phyloP scores from a whole-genome alignment of 2,113 vertebrate species.

The Uropsilus gracilis region DNA sequence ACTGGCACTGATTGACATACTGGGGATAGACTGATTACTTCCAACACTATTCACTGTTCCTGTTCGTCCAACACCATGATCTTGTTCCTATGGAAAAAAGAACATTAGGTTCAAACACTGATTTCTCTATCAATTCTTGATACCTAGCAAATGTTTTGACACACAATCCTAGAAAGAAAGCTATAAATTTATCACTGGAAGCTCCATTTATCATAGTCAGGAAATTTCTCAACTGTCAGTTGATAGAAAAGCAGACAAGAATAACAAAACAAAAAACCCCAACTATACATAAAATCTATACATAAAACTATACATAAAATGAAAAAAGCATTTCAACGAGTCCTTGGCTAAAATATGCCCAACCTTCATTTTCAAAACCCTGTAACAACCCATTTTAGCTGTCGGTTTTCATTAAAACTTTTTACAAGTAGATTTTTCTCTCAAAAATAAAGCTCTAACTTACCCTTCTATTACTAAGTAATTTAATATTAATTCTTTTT shows the following conservation, averaged over 20 bases:
- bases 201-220: neutral
- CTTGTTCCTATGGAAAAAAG: slow-evolving; percentile 90
- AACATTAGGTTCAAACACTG: slow-evolving; percentile 38
- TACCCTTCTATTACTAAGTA: slow-evolving; percentile 29
- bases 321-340: too few species aligned
- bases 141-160: neutral
- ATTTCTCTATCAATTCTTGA: slow-evolving; percentile 39
- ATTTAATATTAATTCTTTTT: too few species aligned
- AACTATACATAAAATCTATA: too few species aligned
- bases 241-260: neutral
- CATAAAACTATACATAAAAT: too few species aligned
- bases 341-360: neutral
- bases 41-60: slow-evolving; percentile 99
- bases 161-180: slow-evolving; percentile 26
- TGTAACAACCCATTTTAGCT: neutral
- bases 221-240: neutral
- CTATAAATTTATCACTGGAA: neutral
- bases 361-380: neutral
- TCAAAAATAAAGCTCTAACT: neutral
- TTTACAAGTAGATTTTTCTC: slow-evolving; percentile 33
- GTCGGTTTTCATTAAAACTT: neutral
- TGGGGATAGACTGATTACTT: slow-evolving; percentile 99
- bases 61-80: slow-evolving; percentile 92
- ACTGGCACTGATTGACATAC: slow-evolving; percentile 99
- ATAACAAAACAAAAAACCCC: too few species aligned